A percentile compares a stretch with the other conserved stretches of the same genome.
Conservation (phyloP, 2,113 vertebrate genomes). For the Corvus moneduloides region DNA sequence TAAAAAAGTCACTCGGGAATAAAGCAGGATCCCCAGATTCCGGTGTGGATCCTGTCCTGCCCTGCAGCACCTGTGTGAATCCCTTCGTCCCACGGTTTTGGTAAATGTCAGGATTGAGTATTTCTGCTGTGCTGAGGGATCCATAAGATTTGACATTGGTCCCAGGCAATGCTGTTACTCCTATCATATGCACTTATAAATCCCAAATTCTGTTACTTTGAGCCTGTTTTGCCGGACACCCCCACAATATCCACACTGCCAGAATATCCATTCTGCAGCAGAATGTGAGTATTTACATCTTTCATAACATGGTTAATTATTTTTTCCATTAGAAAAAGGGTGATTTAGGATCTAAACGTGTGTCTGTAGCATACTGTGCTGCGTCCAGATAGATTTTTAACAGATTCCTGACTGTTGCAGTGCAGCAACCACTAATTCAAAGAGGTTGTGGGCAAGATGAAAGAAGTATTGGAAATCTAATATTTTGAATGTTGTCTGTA, state of each 20-base stretch:
- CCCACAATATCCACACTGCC: background rate
- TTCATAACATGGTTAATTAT: background rate
- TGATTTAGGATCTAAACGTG: fast-evolving
- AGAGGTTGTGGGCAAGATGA: background rate
- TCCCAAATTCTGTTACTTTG: background rate
- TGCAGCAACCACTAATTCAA: background rate
- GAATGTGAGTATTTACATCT: fast-evolving
- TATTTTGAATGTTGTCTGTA: background rate
- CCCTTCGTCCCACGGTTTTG: background rate
- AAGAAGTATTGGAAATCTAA: background rate
- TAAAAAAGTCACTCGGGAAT: background rate
- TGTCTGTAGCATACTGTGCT: background rate
- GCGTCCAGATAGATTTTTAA: background rate
- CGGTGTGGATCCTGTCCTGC: background rate
- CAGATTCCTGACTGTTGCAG: background rate
- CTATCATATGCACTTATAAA: fast-evolving
- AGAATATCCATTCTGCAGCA: background rate
- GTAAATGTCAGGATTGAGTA: no score
- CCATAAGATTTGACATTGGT: fast-evolving
- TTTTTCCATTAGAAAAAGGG: background rate
- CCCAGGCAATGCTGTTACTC: background rate
- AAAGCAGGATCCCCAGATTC: background rate
- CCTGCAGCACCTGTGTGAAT: fast-evolving
- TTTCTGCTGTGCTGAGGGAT: background rate
- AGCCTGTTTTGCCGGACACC: background rate